These are phyloP conservation scores for Lasioglossum figueresi DNA, from an alignment of 2,888 invertebrate genomes.

Conservation along the genomic window DNA sequence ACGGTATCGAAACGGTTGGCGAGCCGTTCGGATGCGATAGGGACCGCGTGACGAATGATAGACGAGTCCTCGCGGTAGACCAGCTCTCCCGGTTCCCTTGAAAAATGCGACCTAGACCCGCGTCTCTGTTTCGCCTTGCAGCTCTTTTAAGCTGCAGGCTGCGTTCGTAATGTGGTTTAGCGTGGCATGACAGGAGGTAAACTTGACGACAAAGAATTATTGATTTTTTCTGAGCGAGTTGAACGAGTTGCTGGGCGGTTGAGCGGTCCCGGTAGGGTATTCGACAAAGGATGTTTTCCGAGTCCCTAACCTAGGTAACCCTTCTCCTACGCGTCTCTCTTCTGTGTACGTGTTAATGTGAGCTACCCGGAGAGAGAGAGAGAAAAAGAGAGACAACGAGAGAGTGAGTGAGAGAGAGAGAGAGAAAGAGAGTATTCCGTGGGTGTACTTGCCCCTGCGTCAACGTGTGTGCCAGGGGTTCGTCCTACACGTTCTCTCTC, in stretches of 20 bases:
- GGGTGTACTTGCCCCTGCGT: conserved; percentile 63
- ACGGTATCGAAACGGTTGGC: not conserved
- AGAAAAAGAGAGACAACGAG: not conserved
- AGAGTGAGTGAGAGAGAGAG: not conserved
- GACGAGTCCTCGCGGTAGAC: not conserved
- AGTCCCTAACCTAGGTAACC: conserved; percentile 84
- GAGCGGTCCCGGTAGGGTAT: conserved; percentile 83
- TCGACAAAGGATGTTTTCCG: conserved; percentile 84
- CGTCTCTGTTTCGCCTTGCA: conserved; percentile 62
- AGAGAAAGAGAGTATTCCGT: conserved; percentile 47
- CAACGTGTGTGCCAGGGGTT: conserved; percentile 60
- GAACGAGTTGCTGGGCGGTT: conserved; percentile 82
- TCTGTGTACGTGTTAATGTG: conserved; percentile 70
- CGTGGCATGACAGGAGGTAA: conserved; percentile 80
- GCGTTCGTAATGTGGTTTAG: conserved; percentile 78
- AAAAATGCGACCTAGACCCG: conserved; percentile 53
- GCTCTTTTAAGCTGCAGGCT: conserved; percentile 66
- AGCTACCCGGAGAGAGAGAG: conserved; percentile 52
- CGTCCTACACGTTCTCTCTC: conserved; percentile 60
- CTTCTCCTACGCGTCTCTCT: conserved; percentile 77
- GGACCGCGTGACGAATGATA: not conserved
- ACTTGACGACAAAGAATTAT: conserved; percentile 83
- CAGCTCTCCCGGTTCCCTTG: conserved; percentile 7
- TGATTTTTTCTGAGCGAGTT: conserved; percentile 82
- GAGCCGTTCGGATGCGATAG: not conserved